A percentile compares a stretch with the other conserved stretches of the same genome.
Conservation (phyloP, 2,113 vertebrate species). For the Pongo abelii region DNA sequence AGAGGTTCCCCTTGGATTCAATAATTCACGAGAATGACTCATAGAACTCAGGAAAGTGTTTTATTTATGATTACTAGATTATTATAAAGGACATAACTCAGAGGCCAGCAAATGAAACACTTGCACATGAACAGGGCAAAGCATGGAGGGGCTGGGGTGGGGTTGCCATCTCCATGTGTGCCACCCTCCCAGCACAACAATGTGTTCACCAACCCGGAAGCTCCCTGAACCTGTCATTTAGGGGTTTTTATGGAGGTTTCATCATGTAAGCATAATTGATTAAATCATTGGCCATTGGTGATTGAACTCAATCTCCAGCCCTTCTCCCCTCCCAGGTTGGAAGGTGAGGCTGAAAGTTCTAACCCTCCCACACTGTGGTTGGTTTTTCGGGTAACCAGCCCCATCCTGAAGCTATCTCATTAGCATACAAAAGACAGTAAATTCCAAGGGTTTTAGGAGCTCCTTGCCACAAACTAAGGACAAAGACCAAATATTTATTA, state of each 20-base stretch:
- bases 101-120: not conserved
- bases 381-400: not conserved
- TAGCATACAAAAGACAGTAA: not conserved
- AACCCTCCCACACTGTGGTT: not conserved
- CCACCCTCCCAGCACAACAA: not conserved
- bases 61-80: not conserved
- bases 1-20: not conserved
- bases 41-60: not conserved
- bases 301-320: not conserved
- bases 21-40: not conserved
- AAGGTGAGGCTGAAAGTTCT: not conserved
- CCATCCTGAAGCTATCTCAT: not conserved
- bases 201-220: not conserved
- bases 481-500: not conserved
- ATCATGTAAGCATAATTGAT: not conserved
- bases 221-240: not conserved
- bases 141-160: not conserved
- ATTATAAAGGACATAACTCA: not conserved
- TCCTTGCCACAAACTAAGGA: not conserved
- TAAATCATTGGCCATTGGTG: not conserved
- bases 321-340: not conserved
- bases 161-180: not conserved
- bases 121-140: not conserved
- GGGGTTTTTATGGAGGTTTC: not conserved
- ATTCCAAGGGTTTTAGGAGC: not conserved